A percentile compares a stretch with the other conserved stretches of the same genome.
These are phyloP conservation scores for Drosophila macrothrix DNA, from an alignment of 2,888 invertebrate species.

Conservation along the genomic window DNA sequence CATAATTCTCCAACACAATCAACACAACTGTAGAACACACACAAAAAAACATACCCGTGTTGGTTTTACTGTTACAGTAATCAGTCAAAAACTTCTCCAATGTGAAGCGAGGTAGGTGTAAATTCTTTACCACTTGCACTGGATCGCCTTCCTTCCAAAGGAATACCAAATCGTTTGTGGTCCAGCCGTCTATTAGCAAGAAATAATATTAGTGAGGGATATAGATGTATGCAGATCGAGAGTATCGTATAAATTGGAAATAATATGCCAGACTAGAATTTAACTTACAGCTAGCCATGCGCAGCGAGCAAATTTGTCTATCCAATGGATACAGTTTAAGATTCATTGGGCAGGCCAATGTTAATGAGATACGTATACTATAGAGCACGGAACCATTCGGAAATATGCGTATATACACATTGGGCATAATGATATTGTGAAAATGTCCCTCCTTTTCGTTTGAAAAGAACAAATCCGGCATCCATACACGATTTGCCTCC, in stretches of 20 bases:
- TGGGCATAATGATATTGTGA: slow-evolving; percentile 99
- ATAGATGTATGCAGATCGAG: background rate
- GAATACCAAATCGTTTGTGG: slow-evolving; percentile 97
- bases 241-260: background rate
- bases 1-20: slow-evolving; percentile 44
- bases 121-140: slow-evolving; percentile 96
- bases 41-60: slow-evolving; percentile 90
- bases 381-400: slow-evolving; percentile 97
- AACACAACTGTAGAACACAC: slow-evolving; percentile 37
- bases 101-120: slow-evolving; percentile 97
- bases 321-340: slow-evolving; percentile 98
- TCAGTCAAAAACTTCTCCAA: slow-evolving; percentile 97
- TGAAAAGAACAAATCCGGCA: slow-evolving; percentile 99
- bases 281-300: slow-evolving; percentile 98
- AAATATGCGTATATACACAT: slow-evolving; percentile 98
- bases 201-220: background rate
- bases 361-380: slow-evolving; percentile 98
- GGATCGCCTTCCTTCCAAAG: slow-evolving; percentile 98
- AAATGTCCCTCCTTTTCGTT: slow-evolving; percentile 99
- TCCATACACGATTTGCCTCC: slow-evolving; percentile 98
- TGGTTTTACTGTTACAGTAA: slow-evolving; percentile 98
- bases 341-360: slow-evolving; percentile 98
- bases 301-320: slow-evolving; percentile 96
- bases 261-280: background rate
- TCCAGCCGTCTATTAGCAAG: slow-evolving; percentile 94